Conservation (phyloP, 2,113 vertebrate genomes). For the Entomyzon cyanotis region DNA sequence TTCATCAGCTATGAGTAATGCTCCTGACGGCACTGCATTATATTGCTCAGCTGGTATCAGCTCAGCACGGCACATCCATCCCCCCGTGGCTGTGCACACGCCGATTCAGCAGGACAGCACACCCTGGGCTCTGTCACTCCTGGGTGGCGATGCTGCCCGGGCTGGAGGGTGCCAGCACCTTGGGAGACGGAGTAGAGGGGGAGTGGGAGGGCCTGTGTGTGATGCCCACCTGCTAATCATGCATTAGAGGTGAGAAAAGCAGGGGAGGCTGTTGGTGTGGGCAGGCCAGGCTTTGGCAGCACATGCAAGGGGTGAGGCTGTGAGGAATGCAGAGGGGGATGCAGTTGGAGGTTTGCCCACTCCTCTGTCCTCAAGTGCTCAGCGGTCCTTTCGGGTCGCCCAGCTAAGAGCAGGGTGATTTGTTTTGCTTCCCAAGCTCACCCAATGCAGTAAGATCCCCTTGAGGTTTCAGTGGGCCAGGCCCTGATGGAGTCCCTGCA, state of each 20-base stretch:
- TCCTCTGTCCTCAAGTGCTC: accelerated
- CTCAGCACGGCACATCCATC: conserved; percentile 50
- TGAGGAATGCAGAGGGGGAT: accelerated
- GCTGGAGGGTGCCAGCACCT: neutral
- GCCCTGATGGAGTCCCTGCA: no score
- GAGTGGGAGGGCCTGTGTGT: neutral
- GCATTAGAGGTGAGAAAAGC: neutral
- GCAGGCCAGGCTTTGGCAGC: neutral
- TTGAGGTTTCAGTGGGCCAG: neutral
- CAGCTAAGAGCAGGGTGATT: neutral
- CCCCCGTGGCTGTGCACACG: conserved; percentile 15
- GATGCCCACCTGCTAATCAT: neutral
- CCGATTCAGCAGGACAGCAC: neutral
- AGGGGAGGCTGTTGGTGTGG: neutral
- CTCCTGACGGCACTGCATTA: conserved; percentile 63
- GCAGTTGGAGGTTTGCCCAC: accelerated
- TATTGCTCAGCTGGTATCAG: conserved; percentile 70
- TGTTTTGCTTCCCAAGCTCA: neutral
- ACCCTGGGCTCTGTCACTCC: neutral
- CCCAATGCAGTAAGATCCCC: accelerated
- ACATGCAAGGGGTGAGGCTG: accelerated
- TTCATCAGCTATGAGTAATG: conserved; percentile 82
- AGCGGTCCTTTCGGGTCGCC: accelerated
- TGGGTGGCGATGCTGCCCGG: neutral
- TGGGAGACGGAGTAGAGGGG: neutral